Percentiles rank a stretch among this genome's conserved stretches.
Evolutionary conservation across 2,888 invertebrate genomes (phyloP).

Genomic region (Dorcus parallelipipedus): DNA sequence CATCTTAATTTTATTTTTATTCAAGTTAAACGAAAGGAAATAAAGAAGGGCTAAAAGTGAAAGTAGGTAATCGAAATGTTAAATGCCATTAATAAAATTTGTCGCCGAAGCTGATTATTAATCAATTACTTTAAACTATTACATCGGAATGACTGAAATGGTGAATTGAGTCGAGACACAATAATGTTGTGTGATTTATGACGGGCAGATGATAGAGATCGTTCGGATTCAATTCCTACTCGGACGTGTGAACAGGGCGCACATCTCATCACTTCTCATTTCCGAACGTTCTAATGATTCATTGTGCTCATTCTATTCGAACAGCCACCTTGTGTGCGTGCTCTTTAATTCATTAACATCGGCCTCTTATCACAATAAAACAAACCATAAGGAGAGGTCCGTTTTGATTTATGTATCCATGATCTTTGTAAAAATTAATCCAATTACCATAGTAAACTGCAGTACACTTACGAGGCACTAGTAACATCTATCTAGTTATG

Average conservation of each 20-base stretch:
- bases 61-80: too few species aligned
- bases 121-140: slow-evolving; percentile 15
- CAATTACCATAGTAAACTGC: slow-evolving; percentile 4
- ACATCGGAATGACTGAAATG: neutral
- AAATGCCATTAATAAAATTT: neutral
- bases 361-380: slow-evolving; percentile 3
- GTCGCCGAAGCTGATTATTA: slow-evolving; percentile 2
- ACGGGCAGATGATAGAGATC: slow-evolving; percentile 12
- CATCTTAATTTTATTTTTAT: too few species aligned
- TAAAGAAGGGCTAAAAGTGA: too few species aligned
- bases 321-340: neutral
- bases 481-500: slow-evolving; percentile 1
- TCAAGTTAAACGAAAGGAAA: too few species aligned
- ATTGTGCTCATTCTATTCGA: slow-evolving; percentile 3
- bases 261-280: slow-evolving; percentile 15
- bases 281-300: slow-evolving; percentile 13
- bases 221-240: slow-evolving; percentile 2
- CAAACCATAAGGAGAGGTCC: neutral
- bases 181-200: slow-evolving; percentile 14
- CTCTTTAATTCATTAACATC: neutral
- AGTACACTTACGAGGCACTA: slow-evolving; percentile 3
- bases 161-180: slow-evolving; percentile 1
- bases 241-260: slow-evolving; percentile 6
- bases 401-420: slow-evolving; percentile 10
- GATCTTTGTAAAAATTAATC: slow-evolving; percentile 9